Conservation (phyloP, 30 jellyfish, hydroid and myxozoan genomes). For the Hydractinia echinata region DNA sequence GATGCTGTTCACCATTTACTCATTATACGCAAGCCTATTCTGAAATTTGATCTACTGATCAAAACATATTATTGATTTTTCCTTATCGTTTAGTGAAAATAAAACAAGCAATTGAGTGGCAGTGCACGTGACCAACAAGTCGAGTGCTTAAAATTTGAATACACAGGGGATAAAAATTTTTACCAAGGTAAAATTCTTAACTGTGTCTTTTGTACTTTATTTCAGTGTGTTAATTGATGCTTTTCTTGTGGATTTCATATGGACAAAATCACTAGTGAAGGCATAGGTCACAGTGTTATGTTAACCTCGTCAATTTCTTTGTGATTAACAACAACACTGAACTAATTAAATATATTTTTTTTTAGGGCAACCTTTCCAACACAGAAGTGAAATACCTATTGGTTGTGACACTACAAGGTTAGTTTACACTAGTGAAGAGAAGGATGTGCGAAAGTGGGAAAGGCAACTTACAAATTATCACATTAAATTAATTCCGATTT, state of each 20-base stretch:
- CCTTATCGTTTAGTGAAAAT: background rate
- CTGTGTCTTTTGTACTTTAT: too few species aligned
- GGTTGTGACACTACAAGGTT: background rate
- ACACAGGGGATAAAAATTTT: background rate
- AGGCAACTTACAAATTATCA: background rate
- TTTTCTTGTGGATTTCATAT: too few species aligned
- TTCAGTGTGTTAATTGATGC: too few species aligned
- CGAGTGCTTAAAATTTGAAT: background rate
- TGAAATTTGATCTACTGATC: too few species aligned
- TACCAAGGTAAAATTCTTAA: background rate
- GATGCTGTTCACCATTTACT: too few species aligned
- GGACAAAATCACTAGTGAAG: background rate
- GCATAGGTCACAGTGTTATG: background rate
- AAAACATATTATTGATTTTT: background rate
- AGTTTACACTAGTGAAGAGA: background rate
- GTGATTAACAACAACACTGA: background rate
- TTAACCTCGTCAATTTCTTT: background rate
- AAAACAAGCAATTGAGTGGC: background rate
- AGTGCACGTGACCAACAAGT: slow-evolving; percentile 4
- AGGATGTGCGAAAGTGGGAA: background rate
- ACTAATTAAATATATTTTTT: background rate
- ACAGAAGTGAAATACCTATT: background rate
- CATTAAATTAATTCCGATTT: background rate
- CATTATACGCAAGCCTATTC: too few species aligned
- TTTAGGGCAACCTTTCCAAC: slow-evolving; percentile 9